Percentiles rank a stretch among this genome's conserved stretches.
Conservation (phyloP, 1,140 invertebrate genomes). For the Calephelis nemesis region DNA sequence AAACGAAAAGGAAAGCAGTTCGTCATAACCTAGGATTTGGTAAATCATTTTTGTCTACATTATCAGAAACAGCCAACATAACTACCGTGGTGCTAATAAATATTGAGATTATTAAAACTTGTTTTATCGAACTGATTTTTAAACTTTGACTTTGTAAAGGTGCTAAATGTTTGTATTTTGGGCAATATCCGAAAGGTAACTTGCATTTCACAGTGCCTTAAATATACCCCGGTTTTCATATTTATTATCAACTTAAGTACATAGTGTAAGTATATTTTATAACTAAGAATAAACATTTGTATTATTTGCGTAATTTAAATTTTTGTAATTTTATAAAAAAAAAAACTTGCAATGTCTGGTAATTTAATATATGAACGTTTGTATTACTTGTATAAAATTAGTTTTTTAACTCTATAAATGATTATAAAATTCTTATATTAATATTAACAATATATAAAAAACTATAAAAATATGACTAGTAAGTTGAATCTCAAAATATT, state of each 20-base stretch:
- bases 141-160: background rate
- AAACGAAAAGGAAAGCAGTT: too few species aligned
- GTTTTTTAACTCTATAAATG: too few species aligned
- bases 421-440: too few species aligned
- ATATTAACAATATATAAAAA: too few species aligned
- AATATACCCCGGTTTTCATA: background rate
- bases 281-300: background rate
- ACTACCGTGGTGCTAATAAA: too few species aligned
- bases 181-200: background rate
- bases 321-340: background rate
- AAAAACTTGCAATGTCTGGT: background rate
- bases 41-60: too few species aligned
- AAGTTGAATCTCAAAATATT: too few species aligned
- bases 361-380: background rate
- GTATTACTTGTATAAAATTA: background rate
- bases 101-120: too few species aligned
- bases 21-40: too few species aligned
- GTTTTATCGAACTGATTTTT: background rate
- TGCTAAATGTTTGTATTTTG: background rate
- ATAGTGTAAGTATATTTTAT: constrained; percentile 12
- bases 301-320: background rate
- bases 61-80: too few species aligned
- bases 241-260: constrained; percentile 11
- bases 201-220: background rate
- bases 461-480: too few species aligned